A percentile compares a stretch with the other conserved stretches of the same genome.
Evolutionary conservation across 2,888 invertebrate genomes (phyloP).

Genomic region (Pomacea canaliculata): DNA sequence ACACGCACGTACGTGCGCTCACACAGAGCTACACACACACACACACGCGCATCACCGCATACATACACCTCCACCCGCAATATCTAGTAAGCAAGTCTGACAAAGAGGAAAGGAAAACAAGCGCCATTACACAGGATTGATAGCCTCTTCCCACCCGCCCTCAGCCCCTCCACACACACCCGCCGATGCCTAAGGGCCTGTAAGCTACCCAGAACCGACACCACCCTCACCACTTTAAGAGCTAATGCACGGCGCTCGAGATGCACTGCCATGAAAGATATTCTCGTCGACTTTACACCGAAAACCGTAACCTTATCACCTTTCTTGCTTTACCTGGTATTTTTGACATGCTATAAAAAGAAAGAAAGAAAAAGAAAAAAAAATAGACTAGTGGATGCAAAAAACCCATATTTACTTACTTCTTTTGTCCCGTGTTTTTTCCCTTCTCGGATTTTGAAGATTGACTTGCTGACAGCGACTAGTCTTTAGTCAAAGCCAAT

Average conservation of each 20-base stretch:
- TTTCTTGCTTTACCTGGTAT: no score
- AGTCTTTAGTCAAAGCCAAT: constrained; percentile 27
- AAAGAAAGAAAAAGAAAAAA: no score
- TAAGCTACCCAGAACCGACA: no score
- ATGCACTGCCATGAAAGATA: no score
- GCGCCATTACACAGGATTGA: not conserved
- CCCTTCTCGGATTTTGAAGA: constrained; percentile 36
- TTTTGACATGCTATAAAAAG: no score
- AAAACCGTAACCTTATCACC: no score
- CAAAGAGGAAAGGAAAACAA: not conserved
- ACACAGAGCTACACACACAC: not conserved
- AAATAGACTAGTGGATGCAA: no score
- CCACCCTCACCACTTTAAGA: no score
- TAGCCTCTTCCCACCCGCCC: not conserved
- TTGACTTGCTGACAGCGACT: constrained; percentile 42
- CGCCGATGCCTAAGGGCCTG: no score
- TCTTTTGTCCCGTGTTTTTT: constrained; percentile 38
- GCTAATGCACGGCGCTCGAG: no score
- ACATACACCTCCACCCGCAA: not conserved
- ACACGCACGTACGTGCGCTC: not conserved
- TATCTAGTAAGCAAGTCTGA: not conserved
- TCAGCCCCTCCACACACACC: no score
- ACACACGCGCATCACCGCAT: not conserved
- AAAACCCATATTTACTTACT: constrained; percentile 26
- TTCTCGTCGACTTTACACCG: no score